Base-by-base conservation (phyloP, 2,888 invertebrate species). In the Malthinus seriepunctatus region DNA sequence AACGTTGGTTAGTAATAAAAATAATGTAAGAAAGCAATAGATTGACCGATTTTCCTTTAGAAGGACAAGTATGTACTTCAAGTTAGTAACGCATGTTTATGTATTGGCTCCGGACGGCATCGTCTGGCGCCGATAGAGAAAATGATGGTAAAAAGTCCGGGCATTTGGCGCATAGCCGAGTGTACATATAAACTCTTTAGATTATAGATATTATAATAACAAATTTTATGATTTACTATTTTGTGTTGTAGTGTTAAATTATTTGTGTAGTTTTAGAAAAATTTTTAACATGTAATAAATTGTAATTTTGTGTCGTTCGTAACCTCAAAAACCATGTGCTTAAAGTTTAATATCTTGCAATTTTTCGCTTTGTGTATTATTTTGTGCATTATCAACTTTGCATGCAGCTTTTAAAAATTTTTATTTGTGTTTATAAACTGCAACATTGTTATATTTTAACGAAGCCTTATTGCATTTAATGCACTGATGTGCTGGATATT, bases 61-160 rank as follows among this genome's bases (percentile, higher is more conserved):
- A 48, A 50, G 59, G 50, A 44, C 50, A 59, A 59, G 54, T 54
- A 46, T 51, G 59, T 54, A 59, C 59, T 54, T 54, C 23, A 32
- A 56, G 53, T 46, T 53, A 54, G 53, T 51, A 66, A 66, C 66
- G 60, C 66, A 64, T 61, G 23, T 63, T 66, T 56, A 59, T 59
- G 59, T 58, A 62, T 63, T 63, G 64, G 61, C 59, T 60, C 56
- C 56, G 60, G 56, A 53, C 46, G 66, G 60, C 64, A 64, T 59
- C 64, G 64, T 64, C 63, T 65, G 65, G 65, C 62, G 55, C 65
- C 59, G 53, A 53, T 60, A 57, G 62, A 51, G 64, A 59, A 58
- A 61, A 52, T 56, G 56, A 56, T 61, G 53, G 56, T 61, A 54
- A 59, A 54, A 59, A 59, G 49, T 59, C 59, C 54, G 59, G 59